These are phyloP conservation scores for Luperina nickerlii DNA, from an alignment of 2,888 invertebrate genomes.

Conservation along the genomic window DNA sequence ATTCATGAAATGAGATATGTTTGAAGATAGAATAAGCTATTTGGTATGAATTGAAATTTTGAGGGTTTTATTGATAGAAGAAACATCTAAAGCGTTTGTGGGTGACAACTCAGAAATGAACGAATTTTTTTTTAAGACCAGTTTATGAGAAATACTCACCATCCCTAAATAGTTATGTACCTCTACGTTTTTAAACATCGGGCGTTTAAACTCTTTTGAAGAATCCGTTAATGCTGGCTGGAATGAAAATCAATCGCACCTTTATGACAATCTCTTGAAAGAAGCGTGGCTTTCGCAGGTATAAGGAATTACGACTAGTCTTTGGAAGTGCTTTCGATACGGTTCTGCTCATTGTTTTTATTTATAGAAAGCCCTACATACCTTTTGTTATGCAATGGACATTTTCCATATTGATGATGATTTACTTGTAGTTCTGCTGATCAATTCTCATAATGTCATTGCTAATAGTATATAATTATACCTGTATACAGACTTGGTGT, in stretches of 20 bases:
- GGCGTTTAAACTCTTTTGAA: constrained; percentile 1
- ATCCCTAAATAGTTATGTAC: not conserved
- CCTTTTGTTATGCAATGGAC: not conserved
- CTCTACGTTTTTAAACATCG: not conserved
- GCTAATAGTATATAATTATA: not conserved
- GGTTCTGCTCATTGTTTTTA: constrained; percentile 9
- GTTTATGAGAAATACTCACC: not conserved
- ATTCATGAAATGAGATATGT: constrained; percentile 15
- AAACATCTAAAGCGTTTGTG: not conserved
- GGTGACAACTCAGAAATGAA: not conserved
- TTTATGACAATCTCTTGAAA: constrained; percentile 35
- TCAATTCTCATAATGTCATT: not conserved
- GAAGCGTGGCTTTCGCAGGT: constrained; percentile 5
- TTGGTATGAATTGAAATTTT: constrained; percentile 9
- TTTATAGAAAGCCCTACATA: not conserved
- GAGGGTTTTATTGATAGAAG: not conserved
- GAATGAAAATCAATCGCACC: constrained; percentile 44
- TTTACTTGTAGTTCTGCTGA: not conserved
- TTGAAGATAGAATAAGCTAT: constrained; percentile 18
- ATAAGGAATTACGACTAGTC: constrained; percentile 33
- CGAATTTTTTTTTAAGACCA: not conserved
- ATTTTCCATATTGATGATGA: not conserved
- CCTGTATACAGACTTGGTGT: not conserved
- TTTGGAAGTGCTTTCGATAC: constrained; percentile 31
- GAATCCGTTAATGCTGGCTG: constrained; percentile 3